Evolutionary conservation across 2,113 vertebrate genomes (phyloP).

Genomic region (Chiloscyllium plagiosum): DNA sequence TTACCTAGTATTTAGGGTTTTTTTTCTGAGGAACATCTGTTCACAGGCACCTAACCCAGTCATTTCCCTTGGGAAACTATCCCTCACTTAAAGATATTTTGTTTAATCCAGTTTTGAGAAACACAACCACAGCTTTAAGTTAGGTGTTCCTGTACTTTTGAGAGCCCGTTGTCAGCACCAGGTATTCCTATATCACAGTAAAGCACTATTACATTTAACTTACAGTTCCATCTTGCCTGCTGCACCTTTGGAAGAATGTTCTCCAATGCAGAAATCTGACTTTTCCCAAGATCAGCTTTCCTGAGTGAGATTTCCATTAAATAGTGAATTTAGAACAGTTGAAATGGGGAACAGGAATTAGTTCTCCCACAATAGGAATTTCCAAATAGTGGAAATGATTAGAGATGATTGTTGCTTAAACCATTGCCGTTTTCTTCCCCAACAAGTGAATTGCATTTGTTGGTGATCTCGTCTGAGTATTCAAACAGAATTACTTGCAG

Average conservation of each 20-base stretch:
- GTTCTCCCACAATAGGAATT: background rate
- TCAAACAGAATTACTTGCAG: background rate
- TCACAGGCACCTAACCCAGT: too few species aligned
- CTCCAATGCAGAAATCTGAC: background rate
- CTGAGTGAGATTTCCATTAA: background rate
- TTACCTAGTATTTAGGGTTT: too few species aligned
- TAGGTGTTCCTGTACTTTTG: too few species aligned
- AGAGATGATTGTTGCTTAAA: background rate
- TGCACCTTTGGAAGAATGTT: background rate
- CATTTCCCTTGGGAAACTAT: too few species aligned
- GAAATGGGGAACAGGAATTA: background rate
- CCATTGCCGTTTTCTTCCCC: background rate
- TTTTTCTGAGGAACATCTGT: too few species aligned
- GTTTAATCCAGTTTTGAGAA: too few species aligned
- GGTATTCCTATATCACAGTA: background rate
- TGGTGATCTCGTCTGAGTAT: background rate
- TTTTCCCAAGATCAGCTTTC: background rate
- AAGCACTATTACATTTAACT: background rate
- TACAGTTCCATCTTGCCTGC: background rate
- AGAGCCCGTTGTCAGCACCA: background rate
- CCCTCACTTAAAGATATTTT: too few species aligned
- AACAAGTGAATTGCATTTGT: background rate
- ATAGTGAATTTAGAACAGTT: background rate
- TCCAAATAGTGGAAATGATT: background rate
- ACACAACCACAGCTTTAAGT: too few species aligned